phyloP scores from a whole-genome alignment of 37 sponge, comb jelly and placozoan species.

The Amphimedon queenslandica region DNA sequence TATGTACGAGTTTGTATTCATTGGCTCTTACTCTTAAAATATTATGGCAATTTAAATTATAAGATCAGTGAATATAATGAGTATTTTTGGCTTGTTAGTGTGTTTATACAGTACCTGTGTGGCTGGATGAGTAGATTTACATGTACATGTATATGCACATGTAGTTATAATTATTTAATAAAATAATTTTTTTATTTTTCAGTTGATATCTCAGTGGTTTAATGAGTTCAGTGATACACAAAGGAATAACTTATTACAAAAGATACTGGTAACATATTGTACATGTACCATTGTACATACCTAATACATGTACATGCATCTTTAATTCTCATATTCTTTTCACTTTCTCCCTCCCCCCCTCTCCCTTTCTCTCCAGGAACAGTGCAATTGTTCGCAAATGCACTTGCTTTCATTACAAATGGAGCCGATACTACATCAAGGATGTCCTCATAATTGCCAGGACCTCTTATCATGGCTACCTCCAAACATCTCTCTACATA shows the following conservation, averaged over 20 bases:
- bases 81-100: too few relatives aligned
- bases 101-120: too few relatives aligned
- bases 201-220: conserved; percentile 79
- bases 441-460: conserved; percentile 92
- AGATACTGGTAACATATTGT: conserved; percentile 54
- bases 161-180: too few relatives aligned
- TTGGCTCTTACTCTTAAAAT: too few relatives aligned
- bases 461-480: conserved; percentile 97
- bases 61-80: too few relatives aligned
- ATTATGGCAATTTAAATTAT: too few relatives aligned
- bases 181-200: neutral
- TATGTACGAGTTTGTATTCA: too few relatives aligned
- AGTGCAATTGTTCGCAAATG: conserved; percentile 83
- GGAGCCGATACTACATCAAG: conserved; percentile 87
- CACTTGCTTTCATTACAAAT: conserved; percentile 80
- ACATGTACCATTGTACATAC: neutral
- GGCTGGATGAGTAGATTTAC: too few relatives aligned
- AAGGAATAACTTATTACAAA: conserved; percentile 72
- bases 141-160: too few relatives aligned
- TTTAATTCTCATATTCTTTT: neutral
- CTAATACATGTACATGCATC: neutral
- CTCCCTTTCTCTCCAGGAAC: conserved; percentile 27
- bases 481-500: conserved; percentile 47
- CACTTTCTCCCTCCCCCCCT: neutral
- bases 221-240: conserved; percentile 90